These are phyloP conservation scores for Scylla paramamosain DNA, from an alignment of 1,140 invertebrate genomes.

Conservation along the genomic window DNA sequence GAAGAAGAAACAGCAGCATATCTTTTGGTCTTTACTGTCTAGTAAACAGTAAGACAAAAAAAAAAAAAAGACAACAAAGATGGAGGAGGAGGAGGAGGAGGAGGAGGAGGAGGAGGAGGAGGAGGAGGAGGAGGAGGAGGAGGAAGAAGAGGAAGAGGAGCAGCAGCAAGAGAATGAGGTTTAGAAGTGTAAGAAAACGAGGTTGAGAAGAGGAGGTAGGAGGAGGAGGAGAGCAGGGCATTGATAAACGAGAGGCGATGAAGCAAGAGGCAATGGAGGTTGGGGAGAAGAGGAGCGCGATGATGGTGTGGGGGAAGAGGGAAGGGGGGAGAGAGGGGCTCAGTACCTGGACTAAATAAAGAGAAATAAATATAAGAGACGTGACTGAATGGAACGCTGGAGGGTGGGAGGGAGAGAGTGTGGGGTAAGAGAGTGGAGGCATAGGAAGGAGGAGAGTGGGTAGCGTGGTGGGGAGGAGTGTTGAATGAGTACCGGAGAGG, in stretches of 20 bases:
- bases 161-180: too few species aligned
- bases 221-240: not conserved
- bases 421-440: not conserved
- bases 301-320: not conserved
- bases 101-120: not conserved
- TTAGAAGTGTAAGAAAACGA: not conserved
- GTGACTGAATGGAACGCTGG: not conserved
- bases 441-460: not conserved
- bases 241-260: not conserved
- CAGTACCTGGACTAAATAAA: not conserved
- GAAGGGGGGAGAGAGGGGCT: not conserved
- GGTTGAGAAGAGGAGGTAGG: not conserved
- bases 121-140: not conserved
- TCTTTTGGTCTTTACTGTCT: too few species aligned
- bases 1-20: too few species aligned
- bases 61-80: too few species aligned
- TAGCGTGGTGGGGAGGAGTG: too few species aligned
- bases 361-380: slow-evolving; percentile 24
- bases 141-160: not conserved
- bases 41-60: too few species aligned
- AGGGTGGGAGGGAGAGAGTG: not conserved
- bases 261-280: too few species aligned
- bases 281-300: too few species aligned
- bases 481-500: not conserved
- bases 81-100: too few species aligned